Evolutionary conservation across 2,888 invertebrate genomes (phyloP), one percentile per base, ranked within the genome.

Genomic region (Hermodice carunculata): DNA sequence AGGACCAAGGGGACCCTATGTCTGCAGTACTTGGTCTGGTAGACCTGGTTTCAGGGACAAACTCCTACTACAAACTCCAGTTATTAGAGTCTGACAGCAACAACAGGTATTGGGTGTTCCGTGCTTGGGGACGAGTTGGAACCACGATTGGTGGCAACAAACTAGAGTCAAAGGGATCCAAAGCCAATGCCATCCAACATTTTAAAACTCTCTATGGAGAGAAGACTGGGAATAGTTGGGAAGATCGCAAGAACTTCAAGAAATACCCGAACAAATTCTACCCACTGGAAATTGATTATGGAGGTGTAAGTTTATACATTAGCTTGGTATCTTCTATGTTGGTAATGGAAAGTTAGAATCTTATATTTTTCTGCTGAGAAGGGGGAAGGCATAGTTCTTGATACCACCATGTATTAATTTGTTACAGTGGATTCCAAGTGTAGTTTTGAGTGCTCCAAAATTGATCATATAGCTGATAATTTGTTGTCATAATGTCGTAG

Each of bases 71-170:
- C 87, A 98, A 98, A 68, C 78, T 99, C 57, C 98, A 99, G 85
- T 86, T 98, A 52, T 87, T 99, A 57, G 90, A 96, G 82, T 87
- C 91, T 3, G 95, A 97, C 81, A 86, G 81, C 0, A 86, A 85
- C 24, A 87, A 88, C 14, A 88, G 86, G 89, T 94, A 44, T 85
- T 94, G 92, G 91, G 81, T 97, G 29, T 97, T 94, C 87, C 91
- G 96, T 19, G 90, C 95, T 0, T 99, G 98, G 98, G 99, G 99
- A 14, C 90, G 98, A 64, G 96, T 98, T 74, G 98, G 98, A 3
- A 99, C 98, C 0, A 93, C 92, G 0, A 94, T 96, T 76, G 98
- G 98, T 5, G 86, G 85, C 6, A 80, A 78, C 64, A 85, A 84
- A 61, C 58, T 82, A 19, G 85, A 87, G 53, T 63, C 64, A 48